These are phyloP conservation scores for Medauroidea extradentata DNA, from an alignment of 1,140 invertebrate species.

Conservation along the genomic window DNA sequence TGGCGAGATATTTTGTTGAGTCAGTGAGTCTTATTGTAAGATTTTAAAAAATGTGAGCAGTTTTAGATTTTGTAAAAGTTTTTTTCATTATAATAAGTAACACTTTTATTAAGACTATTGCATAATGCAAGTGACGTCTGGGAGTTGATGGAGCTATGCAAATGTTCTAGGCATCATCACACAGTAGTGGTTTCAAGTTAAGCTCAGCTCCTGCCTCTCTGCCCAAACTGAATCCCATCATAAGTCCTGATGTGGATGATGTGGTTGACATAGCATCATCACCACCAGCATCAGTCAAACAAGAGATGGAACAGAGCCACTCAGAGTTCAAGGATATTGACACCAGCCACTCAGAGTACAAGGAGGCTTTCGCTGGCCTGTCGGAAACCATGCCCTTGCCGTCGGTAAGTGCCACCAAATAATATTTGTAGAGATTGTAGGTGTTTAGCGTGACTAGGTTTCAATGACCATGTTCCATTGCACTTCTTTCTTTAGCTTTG, in stretches of 20 bases:
- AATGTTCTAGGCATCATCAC: constrained; percentile 50
- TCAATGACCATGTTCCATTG: no score
- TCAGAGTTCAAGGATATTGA: constrained; percentile 48
- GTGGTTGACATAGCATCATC: constrained; percentile 45
- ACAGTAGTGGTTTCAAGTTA: constrained; percentile 55
- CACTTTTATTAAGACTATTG: no score
- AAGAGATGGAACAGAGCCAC: constrained; percentile 52
- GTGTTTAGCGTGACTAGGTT: no score
- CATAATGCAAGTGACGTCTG: no score
- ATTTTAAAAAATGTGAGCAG: no score
- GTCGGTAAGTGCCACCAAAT: constrained; percentile 1
- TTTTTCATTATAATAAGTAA: no score
- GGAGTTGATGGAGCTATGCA: no score
- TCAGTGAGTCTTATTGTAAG: no score
- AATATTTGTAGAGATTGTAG: no score
- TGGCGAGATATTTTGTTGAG: no score
- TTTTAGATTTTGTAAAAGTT: no score
- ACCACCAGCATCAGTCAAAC: constrained; percentile 56
- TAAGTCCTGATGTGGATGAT: constrained; percentile 54
- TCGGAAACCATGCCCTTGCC: not conserved
- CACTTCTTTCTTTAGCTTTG: no score
- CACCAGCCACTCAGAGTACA: constrained; percentile 21
- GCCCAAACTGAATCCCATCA: constrained; percentile 60
- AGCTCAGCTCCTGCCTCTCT: constrained; percentile 46
- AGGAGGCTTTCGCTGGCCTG: not conserved